phyloP scores from a whole-genome alignment of 2,888 invertebrate species.

The Heteromyza rotundicornis region DNA sequence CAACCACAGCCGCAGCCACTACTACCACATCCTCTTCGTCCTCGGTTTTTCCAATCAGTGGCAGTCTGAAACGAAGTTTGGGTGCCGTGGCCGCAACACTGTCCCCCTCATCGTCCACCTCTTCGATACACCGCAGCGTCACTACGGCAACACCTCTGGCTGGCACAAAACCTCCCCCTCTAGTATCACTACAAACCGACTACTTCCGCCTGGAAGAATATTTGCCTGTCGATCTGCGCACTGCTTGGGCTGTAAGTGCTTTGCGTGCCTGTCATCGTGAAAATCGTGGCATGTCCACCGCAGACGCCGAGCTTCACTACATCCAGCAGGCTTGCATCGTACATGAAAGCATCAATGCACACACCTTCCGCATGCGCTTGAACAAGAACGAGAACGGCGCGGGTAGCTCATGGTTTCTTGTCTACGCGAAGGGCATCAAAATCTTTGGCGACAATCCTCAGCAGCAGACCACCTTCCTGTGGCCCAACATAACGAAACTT shows the following conservation, averaged over 20 bases:
- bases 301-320: conserved; percentile 85
- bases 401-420: conserved; percentile 85
- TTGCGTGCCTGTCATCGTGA: conserved; percentile 82
- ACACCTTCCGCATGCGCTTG: conserved; percentile 81
- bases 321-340: conserved; percentile 86
- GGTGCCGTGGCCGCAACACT: conserved; percentile 35
- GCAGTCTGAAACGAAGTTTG: conserved; percentile 33
- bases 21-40: conserved; percentile 17
- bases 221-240: conserved; percentile 74
- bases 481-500: conserved; percentile 94
- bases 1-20: conserved; percentile 5
- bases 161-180: conserved; percentile 24
- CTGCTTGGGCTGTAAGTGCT: conserved; percentile 63
- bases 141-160: conserved; percentile 26
- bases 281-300: conserved; percentile 77
- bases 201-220: conserved; percentile 87
- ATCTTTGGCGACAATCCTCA: conserved; percentile 69
- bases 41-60: conserved; percentile 28
- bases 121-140: conserved; percentile 35
- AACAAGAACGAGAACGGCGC: conserved; percentile 77
- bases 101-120: conserved; percentile 41
- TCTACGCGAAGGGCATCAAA: conserved; percentile 91
- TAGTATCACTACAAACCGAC: conserved; percentile 41
- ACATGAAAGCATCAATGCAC: conserved; percentile 88
- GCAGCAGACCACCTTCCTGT: conserved; percentile 83